Evolutionary conservation across 2,888 invertebrate species (phyloP).

Genomic region (Pollenia angustigena): DNA sequence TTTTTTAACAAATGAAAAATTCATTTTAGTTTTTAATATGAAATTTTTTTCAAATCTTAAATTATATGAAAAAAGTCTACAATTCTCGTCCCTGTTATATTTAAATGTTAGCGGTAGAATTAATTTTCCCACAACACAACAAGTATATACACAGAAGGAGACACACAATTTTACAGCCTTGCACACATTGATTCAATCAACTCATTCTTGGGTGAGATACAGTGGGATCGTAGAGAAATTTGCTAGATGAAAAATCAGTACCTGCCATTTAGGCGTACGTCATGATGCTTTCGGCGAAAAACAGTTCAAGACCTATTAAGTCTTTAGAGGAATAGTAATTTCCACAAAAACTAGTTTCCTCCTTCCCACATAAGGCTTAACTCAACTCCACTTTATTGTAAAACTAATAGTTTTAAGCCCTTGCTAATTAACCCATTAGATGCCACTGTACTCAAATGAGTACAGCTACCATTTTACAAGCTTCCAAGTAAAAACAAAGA

Average conservation of each 20-base stretch:
- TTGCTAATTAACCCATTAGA: too few relatives aligned
- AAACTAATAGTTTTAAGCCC: too few relatives aligned
- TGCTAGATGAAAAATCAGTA: not conserved
- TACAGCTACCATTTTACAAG: too few relatives aligned
- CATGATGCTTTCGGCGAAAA: too few relatives aligned
- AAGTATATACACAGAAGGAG: not conserved
- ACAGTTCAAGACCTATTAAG: too few relatives aligned
- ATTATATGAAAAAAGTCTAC: not conserved
- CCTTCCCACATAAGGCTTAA: too few relatives aligned
- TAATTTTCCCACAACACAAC: not conserved
- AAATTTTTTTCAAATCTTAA: not conserved
- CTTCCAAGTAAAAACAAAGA: too few relatives aligned
- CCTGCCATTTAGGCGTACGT: too few relatives aligned
- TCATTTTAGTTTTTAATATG: constrained; percentile 23
- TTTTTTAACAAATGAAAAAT: constrained; percentile 41
- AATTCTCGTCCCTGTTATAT: not conserved
- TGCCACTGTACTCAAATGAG: too few relatives aligned
- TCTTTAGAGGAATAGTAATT: too few relatives aligned
- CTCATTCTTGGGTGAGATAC: not conserved
- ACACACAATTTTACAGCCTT: not conserved
- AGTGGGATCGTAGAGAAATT: not conserved
- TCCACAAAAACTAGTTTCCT: too few relatives aligned
- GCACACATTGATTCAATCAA: constrained; percentile 1
- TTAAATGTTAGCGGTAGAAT: constrained; percentile 8
- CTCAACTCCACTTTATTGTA: too few relatives aligned